Evolutionary conservation across 1,140 invertebrate species (phyloP).

Genomic region (Megalonaias nervosa): DNA sequence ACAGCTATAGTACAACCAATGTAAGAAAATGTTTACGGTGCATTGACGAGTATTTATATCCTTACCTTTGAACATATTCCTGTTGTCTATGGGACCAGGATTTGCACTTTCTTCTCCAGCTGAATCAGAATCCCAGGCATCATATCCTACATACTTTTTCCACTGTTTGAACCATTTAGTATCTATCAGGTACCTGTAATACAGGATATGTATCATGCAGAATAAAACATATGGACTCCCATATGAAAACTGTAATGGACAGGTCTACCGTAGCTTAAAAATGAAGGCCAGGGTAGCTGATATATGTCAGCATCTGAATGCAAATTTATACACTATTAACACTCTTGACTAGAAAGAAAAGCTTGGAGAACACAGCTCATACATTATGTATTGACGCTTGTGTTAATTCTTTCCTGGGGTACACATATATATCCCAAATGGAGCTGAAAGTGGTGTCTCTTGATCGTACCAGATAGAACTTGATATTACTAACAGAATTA

Average conservation of each 20-base stretch:
- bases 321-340: too few species aligned
- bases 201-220: background rate
- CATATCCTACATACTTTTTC: slow-evolving; percentile 73
- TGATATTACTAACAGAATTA: too few species aligned
- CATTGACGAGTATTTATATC: background rate
- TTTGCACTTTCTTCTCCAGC: slow-evolving; percentile 67
- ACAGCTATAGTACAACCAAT: background rate
- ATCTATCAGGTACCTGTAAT: slow-evolving; percentile 70
- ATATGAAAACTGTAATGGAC: background rate
- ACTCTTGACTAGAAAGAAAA: too few species aligned
- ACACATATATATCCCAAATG: too few species aligned
- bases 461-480: too few species aligned
- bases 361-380: too few species aligned
- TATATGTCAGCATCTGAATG: background rate
- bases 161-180: slow-evolving; percentile 74
- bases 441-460: too few species aligned
- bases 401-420: too few species aligned
- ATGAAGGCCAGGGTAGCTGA: background rate
- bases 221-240: background rate
- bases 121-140: slow-evolving; percentile 68
- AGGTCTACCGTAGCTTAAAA: background rate
- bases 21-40: background rate
- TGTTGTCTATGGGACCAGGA: slow-evolving; percentile 74
- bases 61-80: slow-evolving; percentile 32
- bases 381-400: too few species aligned